A percentile compares a stretch with the other conserved stretches of the same genome.
phyloP scores from a whole-genome alignment of 2,797 vertebrate species.

The Chelon auratus region DNA sequence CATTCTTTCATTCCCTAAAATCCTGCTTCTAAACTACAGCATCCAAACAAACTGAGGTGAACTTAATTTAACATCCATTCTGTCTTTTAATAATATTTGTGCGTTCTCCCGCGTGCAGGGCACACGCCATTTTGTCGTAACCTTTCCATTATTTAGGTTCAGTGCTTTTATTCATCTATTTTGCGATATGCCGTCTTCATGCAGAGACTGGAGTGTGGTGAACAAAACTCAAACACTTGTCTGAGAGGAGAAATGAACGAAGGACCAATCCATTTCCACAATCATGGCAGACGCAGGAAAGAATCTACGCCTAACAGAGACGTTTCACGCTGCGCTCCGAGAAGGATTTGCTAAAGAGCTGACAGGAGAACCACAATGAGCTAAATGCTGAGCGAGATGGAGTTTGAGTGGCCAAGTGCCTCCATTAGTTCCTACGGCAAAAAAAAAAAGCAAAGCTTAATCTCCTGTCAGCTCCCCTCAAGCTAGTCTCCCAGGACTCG shows the following conservation, averaged over 20 bases:
- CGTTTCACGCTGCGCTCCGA: slow-evolving; percentile 46
- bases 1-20: slow-evolving; percentile 10
- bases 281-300: slow-evolving; percentile 22
- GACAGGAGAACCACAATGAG: slow-evolving; percentile 72
- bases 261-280: slow-evolving; percentile 34
- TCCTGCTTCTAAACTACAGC: slow-evolving; percentile 9
- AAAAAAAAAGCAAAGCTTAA: slow-evolving; percentile 61
- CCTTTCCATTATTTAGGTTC: slow-evolving; percentile 78
- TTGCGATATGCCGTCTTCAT: slow-evolving; percentile 48
- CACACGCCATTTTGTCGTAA: slow-evolving; percentile 73
- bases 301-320: slow-evolving; percentile 29
- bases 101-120: slow-evolving; percentile 49
- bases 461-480: slow-evolving; percentile 76
- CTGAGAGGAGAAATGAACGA: slow-evolving; percentile 41
- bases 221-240: slow-evolving; percentile 19
- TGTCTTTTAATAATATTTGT: slow-evolving; percentile 59
- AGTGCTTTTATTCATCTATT: slow-evolving; percentile 77
- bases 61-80: slow-evolving; percentile 58
- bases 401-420: slow-evolving; percentile 70
- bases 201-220: slow-evolving; percentile 24
- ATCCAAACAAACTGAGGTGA: slow-evolving; percentile 33
- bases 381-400: slow-evolving; percentile 67
- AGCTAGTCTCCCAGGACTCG: slow-evolving; percentile 69
- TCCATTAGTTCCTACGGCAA: slow-evolving; percentile 70
- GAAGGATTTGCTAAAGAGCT: slow-evolving; percentile 70